Evolutionary conservation across 1,140 invertebrate genomes (phyloP).

Genomic region (Aphidius ervi): DNA sequence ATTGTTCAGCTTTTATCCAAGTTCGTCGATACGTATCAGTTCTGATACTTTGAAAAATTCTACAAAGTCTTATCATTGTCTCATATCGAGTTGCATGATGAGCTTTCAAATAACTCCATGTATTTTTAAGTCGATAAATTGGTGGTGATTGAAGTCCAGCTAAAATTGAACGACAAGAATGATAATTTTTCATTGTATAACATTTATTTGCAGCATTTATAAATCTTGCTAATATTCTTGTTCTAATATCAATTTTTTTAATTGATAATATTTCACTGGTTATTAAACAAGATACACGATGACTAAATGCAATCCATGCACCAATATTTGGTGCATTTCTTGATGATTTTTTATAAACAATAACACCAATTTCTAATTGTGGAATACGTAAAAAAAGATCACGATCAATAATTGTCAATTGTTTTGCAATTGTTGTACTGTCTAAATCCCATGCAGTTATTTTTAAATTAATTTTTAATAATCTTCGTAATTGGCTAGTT

Average conservation of each 20-base stretch:
- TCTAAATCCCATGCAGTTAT: slow-evolving; percentile 55
- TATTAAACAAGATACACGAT: slow-evolving; percentile 53
- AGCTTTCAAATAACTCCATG: slow-evolving; percentile 53
- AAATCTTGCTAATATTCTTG: slow-evolving; percentile 52
- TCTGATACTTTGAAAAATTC: slow-evolving; percentile 45
- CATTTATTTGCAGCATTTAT: slow-evolving; percentile 57
- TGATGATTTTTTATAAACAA: slow-evolving; percentile 48
- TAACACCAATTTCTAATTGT: slow-evolving; percentile 42
- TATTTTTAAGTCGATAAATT: slow-evolving; percentile 50
- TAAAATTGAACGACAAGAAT: slow-evolving; percentile 55
- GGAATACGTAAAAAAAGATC: slow-evolving; percentile 55
- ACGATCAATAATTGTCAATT: slow-evolving; percentile 55
- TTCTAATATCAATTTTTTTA: slow-evolving; percentile 44
- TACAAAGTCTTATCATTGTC: slow-evolving; percentile 50
- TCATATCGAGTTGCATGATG: slow-evolving; percentile 55
- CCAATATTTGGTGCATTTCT: slow-evolving; percentile 54
- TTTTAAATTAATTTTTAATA: slow-evolving; percentile 44
- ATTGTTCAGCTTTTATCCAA: slow-evolving; percentile 39
- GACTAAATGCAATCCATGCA: slow-evolving; percentile 54
- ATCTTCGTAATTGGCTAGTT: slow-evolving; percentile 30
- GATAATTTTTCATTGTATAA: slow-evolving; percentile 52
- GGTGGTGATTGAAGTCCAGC: slow-evolving; percentile 55
- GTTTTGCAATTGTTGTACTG: slow-evolving; percentile 50
- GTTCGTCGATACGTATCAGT: slow-evolving; percentile 40
- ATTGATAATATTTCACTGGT: slow-evolving; percentile 51